phyloP scores from a whole-genome alignment of 2,888 invertebrate species.

The Melanophora roralis region DNA sequence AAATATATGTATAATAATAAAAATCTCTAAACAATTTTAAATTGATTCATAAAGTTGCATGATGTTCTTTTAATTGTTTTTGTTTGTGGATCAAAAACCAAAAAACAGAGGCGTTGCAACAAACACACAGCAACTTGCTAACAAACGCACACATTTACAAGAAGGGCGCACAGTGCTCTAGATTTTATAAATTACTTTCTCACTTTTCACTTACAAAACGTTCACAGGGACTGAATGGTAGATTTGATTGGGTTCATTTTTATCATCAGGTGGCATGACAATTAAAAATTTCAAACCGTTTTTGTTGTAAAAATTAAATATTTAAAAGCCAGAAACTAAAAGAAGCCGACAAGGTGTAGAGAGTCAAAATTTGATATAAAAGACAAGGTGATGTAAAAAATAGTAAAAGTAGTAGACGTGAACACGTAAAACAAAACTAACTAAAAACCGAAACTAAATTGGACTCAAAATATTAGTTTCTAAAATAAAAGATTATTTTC shows the following conservation, averaged over 20 bases:
- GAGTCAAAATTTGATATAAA: background rate
- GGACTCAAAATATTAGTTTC: conserved; percentile 53
- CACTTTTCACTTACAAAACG: conserved; percentile 40
- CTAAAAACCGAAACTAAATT: conserved; percentile 56
- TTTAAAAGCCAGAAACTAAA: conserved; percentile 4
- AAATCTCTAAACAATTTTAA: conserved; percentile 9
- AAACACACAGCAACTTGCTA: conserved; percentile 1
- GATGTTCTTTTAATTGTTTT: conserved; percentile 7
- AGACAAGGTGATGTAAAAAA: conserved; percentile 25
- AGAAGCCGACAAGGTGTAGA: conserved; percentile 42
- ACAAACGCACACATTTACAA: background rate
- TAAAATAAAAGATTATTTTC: background rate
- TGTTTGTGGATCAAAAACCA: background rate
- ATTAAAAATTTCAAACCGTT: conserved; percentile 65
- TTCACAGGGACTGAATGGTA: background rate
- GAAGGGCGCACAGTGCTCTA: conserved; percentile 1
- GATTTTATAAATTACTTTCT: conserved; percentile 54
- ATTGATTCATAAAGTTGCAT: conserved; percentile 24
- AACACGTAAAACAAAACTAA: background rate
- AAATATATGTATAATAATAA: too few species aligned
- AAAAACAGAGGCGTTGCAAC: conserved; percentile 42
- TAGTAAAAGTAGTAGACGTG: background rate
- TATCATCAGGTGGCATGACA: conserved; percentile 70
- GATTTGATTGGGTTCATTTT: conserved; percentile 27
- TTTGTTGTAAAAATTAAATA: conserved; percentile 13